Evolutionary conservation across 2,888 invertebrate species (phyloP).

Genomic region (Pharmacophagus antenor): DNA sequence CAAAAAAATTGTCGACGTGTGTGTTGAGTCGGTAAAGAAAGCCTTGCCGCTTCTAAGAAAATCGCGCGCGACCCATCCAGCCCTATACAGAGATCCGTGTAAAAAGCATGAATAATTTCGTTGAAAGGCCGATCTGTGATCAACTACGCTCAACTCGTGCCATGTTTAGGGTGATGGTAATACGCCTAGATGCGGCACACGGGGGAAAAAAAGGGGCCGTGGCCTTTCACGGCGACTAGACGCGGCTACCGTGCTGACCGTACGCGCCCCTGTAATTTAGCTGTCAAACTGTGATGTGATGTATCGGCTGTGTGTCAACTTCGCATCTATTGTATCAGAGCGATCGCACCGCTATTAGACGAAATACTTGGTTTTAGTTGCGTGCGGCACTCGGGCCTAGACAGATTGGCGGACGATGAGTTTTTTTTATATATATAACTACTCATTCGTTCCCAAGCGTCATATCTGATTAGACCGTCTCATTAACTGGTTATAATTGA

Average conservation of each 20-base stretch:
- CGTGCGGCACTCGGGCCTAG: slow-evolving; percentile 22
- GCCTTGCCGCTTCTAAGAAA: slow-evolving; percentile 13
- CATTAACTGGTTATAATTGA: background rate
- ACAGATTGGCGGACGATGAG: slow-evolving; percentile 21
- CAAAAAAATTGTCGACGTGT: slow-evolving; percentile 13
- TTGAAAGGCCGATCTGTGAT: slow-evolving; percentile 15
- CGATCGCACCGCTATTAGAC: slow-evolving; percentile 33
- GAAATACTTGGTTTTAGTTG: slow-evolving; percentile 39
- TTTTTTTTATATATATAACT: slow-evolving; percentile 23
- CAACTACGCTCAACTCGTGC: background rate
- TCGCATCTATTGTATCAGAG: slow-evolving; percentile 34
- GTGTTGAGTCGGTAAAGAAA: slow-evolving; percentile 9
- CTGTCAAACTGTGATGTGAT: slow-evolving; percentile 39
- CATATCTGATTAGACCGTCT: background rate
- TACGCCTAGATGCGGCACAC: background rate
- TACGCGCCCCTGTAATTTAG: slow-evolving; percentile 38
- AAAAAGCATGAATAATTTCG: slow-evolving; percentile 21
- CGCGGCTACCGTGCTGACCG: slow-evolving; percentile 32
- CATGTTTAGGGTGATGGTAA: slow-evolving; percentile 25
- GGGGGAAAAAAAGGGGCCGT: slow-evolving; percentile 12
- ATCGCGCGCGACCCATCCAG: slow-evolving; percentile 1
- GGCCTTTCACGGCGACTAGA: slow-evolving; percentile 31
- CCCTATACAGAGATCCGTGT: slow-evolving; percentile 9
- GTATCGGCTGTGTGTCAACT: slow-evolving; percentile 37
- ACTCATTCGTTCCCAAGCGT: slow-evolving; percentile 1